Percentiles rank a stretch among this genome's conserved stretches.
Conservation (phyloP, 2,888 invertebrate genomes). For the Hydrotaea diabolus region DNA sequence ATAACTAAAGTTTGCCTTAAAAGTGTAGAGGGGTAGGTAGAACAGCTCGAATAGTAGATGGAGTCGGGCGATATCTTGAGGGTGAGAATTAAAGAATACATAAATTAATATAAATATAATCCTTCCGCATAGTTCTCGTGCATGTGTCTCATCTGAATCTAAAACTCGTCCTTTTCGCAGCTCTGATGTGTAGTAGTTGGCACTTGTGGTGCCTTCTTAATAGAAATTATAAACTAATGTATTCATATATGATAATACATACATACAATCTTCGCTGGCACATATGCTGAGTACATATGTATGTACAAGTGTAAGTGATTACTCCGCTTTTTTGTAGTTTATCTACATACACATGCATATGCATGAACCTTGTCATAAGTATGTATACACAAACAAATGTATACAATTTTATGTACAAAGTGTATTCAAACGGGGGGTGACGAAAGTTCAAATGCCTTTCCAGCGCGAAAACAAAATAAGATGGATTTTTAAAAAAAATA, state of each 20-base stretch:
- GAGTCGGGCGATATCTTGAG: background rate
- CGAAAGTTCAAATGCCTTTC: too few species aligned
- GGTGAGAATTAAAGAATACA: background rate
- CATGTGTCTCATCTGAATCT: background rate
- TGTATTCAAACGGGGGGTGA: too few species aligned
- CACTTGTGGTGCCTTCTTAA: background rate
- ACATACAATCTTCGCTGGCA: background rate
- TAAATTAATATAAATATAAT: slow-evolving; percentile 21
- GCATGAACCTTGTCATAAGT: too few species aligned
- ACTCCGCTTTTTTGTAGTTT: background rate
- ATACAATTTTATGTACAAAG: background rate
- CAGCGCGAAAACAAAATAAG: too few species aligned
- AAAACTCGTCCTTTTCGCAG: background rate
- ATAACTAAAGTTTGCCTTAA: background rate
- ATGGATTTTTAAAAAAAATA: too few species aligned
- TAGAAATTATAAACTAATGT: slow-evolving; percentile 41
- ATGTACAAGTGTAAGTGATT: background rate
- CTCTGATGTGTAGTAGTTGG: background rate
- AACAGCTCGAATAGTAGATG: background rate
- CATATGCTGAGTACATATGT: background rate
- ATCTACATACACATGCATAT: background rate
- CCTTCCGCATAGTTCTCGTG: background rate
- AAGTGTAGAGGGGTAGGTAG: background rate
- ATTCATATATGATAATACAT: slow-evolving; percentile 37
- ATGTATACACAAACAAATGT: background rate